Evolutionary conservation across 2,113 vertebrate species (phyloP).

Genomic region (Carettochelys insculpta): DNA sequence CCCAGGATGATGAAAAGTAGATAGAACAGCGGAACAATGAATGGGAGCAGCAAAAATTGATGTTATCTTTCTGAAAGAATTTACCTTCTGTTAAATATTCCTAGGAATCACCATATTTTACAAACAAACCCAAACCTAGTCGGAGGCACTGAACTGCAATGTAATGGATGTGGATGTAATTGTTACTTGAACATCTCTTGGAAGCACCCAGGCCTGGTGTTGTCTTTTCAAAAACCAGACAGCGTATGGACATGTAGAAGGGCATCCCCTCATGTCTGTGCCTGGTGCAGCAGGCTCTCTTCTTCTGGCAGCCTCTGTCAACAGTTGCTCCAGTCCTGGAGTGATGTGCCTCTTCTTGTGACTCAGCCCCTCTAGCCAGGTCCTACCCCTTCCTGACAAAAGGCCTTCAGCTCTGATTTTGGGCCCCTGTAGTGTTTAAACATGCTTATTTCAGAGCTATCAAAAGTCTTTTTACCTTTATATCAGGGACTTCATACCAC

Average conservation of each 20-base stretch:
- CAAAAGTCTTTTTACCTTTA: not conserved
- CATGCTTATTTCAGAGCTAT: not conserved
- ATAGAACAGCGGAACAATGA: not conserved
- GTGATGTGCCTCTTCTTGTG: not conserved
- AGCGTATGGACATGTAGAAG: not conserved
- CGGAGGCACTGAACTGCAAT: not conserved
- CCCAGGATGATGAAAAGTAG: not conserved
- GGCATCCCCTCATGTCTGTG: not conserved
- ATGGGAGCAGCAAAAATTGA: not conserved
- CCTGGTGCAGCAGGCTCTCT: not conserved
- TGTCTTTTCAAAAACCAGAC: not conserved
- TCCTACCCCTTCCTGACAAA: not conserved
- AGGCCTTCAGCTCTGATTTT: not conserved
- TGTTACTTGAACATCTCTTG: not conserved
- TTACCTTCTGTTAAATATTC: not conserved
- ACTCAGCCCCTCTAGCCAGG: not conserved
- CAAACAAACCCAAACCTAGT: not conserved
- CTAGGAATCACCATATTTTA: not conserved
- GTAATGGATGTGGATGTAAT: not conserved
- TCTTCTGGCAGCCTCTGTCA: not conserved
- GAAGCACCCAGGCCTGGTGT: not conserved
- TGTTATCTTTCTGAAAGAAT: not conserved
- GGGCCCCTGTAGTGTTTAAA: not conserved
- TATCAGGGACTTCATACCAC: not conserved
- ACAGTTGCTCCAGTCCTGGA: not conserved